Percentiles rank a stretch among this genome's conserved stretches.
phyloP scores from a whole-genome alignment of 1,140 invertebrate species.

The Pemphigus obesinymphae region DNA sequence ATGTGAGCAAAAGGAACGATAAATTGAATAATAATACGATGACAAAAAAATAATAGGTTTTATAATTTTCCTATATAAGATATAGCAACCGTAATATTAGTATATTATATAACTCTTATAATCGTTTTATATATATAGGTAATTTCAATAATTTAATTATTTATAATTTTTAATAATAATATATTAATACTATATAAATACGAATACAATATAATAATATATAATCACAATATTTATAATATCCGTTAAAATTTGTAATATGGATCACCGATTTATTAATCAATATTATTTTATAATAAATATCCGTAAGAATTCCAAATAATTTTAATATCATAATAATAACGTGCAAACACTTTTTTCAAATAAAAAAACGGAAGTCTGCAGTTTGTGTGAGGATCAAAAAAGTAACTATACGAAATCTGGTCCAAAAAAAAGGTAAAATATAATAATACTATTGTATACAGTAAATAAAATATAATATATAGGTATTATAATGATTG shows the following conservation, averaged over 20 bases:
- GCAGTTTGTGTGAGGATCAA: background rate
- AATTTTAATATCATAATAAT: background rate
- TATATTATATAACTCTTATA: background rate
- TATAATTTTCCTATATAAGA: slow-evolving; percentile 4
- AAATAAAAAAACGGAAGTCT: background rate
- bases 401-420: background rate
- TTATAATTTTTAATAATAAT: slow-evolving; percentile 16
- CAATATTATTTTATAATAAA: background rate
- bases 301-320: background rate
- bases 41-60: slow-evolving; percentile 13
- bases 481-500: no score
- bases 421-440: background rate
- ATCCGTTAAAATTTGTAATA: slow-evolving; percentile 20
- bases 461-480: background rate
- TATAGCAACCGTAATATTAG: slow-evolving; percentile 6
- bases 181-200: slow-evolving; percentile 1
- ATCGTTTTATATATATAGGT: background rate
- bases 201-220: background rate
- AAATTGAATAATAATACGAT: background rate
- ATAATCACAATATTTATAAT: slow-evolving; percentile 17
- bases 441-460: background rate
- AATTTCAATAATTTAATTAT: background rate
- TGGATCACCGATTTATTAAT: background rate
- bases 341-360: background rate
- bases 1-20: background rate